Base-by-base conservation (phyloP, 2,888 invertebrate species). In the Cheilosia impressa region DNA sequence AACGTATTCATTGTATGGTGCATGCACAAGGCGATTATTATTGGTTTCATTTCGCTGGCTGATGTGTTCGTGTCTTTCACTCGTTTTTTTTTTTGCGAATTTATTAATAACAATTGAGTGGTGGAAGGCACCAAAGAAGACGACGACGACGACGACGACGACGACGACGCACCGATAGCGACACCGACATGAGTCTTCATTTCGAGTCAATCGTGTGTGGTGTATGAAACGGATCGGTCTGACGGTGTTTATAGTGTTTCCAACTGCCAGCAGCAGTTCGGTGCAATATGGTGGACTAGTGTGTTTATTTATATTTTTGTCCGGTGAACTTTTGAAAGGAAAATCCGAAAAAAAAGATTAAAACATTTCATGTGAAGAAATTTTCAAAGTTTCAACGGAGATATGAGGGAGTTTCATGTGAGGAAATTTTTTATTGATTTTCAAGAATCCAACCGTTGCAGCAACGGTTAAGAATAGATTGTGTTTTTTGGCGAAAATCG, bases 21-120 rank as follows among this genome's bases (percentile, higher is more conserved):
- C 79, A 75, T 84, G 84, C 73, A 53, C 75, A 80, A 65, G 85
- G 31, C 84, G 66, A 68, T 76, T 76, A 69, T 71, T 84, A 68
- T 81, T 81, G 60, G 43, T 75, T 19, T 50, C 6, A 69, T 71
- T 71, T 76, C 15, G 41, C 27, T 69, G 38, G 31, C 55, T 68
- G 31, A n/a, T 65, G 31, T 73, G 19, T 62, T 71, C 38, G 43
- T 68, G 66, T 80, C 10, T 22, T 27, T 27, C 27, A 19, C 6
- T 7, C 1, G 6, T 6, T 62, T 47, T 71, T 63, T 58, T 76
- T 68, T 60, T 66, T 68, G 85, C 85, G 76, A 85, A 85, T 85
- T 75, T 81, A 85, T 84, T 85, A 85, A 85, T 85, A 85, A 80
- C 75, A 85, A 84, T 76, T 68, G 62, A 60, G 81, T 72, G 66